Evolutionary conservation across 2,797 vertebrate genomes (phyloP).

Genomic region (Alosa sapidissima): DNA sequence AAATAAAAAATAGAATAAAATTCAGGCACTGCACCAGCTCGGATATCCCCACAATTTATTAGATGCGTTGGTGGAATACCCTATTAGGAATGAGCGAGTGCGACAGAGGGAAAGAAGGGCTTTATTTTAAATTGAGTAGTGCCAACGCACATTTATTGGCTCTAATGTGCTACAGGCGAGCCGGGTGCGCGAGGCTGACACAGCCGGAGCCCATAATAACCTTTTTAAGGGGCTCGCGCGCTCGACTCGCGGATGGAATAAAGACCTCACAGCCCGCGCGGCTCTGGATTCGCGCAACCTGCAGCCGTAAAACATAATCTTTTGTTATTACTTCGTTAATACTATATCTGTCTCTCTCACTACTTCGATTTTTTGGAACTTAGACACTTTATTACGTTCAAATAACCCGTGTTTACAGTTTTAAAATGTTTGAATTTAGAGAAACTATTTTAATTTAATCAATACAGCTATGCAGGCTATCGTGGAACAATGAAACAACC

Average conservation of each 20-base stretch:
- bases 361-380: neutral
- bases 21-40: conserved; percentile 62
- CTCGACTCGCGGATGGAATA: conserved; percentile 64
- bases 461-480: neutral
- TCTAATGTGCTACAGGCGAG: conserved; percentile 79
- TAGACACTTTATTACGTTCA: neutral
- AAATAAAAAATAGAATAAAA: conserved; percentile 43
- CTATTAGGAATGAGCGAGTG: conserved; percentile 79
- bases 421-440: neutral
- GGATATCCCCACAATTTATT: conserved; percentile 71
- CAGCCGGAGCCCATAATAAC: conserved; percentile 76
- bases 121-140: conserved; percentile 87
- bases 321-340: conserved; percentile 80
- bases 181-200: conserved; percentile 67
- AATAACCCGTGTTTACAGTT: neutral
- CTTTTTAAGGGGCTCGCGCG: conserved; percentile 71
- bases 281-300: conserved; percentile 67
- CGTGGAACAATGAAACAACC: neutral
- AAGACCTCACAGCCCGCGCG: conserved; percentile 72
- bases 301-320: conserved; percentile 75
- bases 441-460: neutral
- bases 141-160: conserved; percentile 87
- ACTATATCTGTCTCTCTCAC: conserved; percentile 50
- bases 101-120: conserved; percentile 72
- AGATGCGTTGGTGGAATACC: conserved; percentile 76